Evolutionary conservation across 2,797 vertebrate genomes (phyloP).

Genomic region (Darevskia nairensis): DNA sequence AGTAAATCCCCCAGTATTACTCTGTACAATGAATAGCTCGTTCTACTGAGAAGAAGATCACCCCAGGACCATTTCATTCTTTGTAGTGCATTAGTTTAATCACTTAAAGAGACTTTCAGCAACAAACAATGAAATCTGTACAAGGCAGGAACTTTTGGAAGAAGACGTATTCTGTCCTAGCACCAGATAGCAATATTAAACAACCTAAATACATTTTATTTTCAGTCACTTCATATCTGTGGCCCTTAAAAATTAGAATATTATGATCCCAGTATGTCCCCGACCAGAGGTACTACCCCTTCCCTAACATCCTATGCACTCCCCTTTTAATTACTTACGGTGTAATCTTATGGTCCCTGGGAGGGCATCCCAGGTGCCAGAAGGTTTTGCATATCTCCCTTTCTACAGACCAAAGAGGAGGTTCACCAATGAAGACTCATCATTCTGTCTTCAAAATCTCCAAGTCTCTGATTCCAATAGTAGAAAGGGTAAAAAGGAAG

Average conservation of each 20-base stretch:
- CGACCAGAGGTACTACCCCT: no score
- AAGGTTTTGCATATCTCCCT: no score
- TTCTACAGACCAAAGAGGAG: no score
- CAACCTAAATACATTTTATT: slow-evolving; percentile 59
- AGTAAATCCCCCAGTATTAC: slow-evolving; percentile 68
- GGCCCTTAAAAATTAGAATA: background rate
- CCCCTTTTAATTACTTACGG: no score
- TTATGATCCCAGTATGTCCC: no score
- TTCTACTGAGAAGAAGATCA: slow-evolving; percentile 53
- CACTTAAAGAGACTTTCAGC: slow-evolving; percentile 70
- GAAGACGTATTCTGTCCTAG: slow-evolving; percentile 67
- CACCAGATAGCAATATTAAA: slow-evolving; percentile 66
- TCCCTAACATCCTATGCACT: no score
- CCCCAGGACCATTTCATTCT: slow-evolving; percentile 63
- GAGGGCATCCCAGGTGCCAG: no score
- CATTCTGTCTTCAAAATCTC: no score
- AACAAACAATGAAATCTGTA: slow-evolving; percentile 68
- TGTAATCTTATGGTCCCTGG: no score
- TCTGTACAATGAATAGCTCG: slow-evolving; percentile 62
- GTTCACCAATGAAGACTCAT: no score
- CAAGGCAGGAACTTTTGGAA: slow-evolving; percentile 67
- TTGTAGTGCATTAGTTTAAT: slow-evolving; percentile 75
- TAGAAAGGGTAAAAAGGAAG: no score
- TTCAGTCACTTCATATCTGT: slow-evolving; percentile 44
- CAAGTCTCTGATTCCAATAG: no score